A percentile compares a stretch with the other conserved stretches of the same genome.
These are phyloP conservation scores for Haliclona indistincta DNA, from an alignment of 37 sponge, comb jelly and placozoan species.

Conservation along the genomic window DNA sequence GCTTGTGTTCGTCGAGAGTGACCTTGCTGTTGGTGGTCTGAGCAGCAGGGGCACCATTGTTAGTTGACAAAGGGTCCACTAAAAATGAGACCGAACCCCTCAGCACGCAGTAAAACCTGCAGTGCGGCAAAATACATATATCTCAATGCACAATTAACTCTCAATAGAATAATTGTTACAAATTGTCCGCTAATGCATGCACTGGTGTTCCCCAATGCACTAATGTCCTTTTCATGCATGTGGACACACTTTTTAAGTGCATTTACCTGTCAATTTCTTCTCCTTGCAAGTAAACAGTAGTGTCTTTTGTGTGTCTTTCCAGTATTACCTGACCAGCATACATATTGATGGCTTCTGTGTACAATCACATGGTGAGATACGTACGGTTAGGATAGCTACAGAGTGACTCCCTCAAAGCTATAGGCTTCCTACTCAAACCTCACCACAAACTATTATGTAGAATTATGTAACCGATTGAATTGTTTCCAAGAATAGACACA, in stretches of 20 bases:
- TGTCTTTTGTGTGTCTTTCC: not conserved
- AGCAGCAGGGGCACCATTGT: not conserved
- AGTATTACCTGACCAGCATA: not conserved
- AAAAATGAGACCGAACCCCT: conserved; percentile 24
- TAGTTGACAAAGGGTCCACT: not conserved
- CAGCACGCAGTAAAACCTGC: conserved; percentile 30
- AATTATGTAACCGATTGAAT: too few relatives aligned
- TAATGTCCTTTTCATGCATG: too few relatives aligned
- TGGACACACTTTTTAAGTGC: not conserved
- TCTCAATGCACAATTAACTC: too few relatives aligned
- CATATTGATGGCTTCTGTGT: not conserved
- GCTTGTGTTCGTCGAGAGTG: not conserved
- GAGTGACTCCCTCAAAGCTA: too few relatives aligned
- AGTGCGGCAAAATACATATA: not conserved
- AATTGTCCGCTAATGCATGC: too few relatives aligned
- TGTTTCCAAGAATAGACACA: too few relatives aligned
- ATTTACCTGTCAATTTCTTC: not conserved
- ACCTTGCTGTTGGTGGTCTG: not conserved
- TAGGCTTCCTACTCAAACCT: too few relatives aligned
- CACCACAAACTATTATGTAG: too few relatives aligned
- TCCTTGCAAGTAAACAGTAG: not conserved
- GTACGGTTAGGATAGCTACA: too few relatives aligned
- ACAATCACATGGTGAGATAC: too few relatives aligned
- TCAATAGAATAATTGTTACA: too few relatives aligned
- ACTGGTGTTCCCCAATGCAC: too few relatives aligned